Conservation (phyloP, 2,888 invertebrate species). For the Agelastica alni region DNA sequence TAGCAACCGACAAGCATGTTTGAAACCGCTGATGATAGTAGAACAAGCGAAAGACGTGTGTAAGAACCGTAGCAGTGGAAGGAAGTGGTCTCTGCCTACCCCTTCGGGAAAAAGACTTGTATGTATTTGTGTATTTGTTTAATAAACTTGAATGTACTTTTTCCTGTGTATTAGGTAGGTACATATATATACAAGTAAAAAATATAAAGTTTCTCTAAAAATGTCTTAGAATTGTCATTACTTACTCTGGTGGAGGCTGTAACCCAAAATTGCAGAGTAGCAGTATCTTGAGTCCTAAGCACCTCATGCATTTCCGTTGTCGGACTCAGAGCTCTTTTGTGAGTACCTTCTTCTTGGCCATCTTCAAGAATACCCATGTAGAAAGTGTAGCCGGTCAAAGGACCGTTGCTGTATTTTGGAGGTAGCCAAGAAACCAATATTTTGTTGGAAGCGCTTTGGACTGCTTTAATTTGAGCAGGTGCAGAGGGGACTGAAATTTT, state of each 20-base stretch:
- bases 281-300: slow-evolving; percentile 69
- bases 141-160: too few species aligned
- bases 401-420: slow-evolving; percentile 82
- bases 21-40: too few species aligned
- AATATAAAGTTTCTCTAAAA: neutral
- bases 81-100: too few species aligned
- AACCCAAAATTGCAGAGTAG: slow-evolving; percentile 76
- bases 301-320: slow-evolving; percentile 74
- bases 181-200: too few species aligned
- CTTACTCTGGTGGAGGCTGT: slow-evolving; percentile 74
- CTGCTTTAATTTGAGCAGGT: slow-evolving; percentile 89
- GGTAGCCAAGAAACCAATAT: slow-evolving; percentile 90
- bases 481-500: slow-evolving; percentile 76
- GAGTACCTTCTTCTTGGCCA: slow-evolving; percentile 77
- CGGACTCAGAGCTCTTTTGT: slow-evolving; percentile 73
- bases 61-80: too few species aligned
- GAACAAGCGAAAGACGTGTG: too few species aligned
- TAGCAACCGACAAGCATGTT: too few species aligned
- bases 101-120: too few species aligned
- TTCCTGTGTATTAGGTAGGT: too few species aligned
- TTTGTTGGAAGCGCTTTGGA: slow-evolving; percentile 82
- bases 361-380: slow-evolving; percentile 81
- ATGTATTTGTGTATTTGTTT: too few species aligned
- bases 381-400: slow-evolving; percentile 80
- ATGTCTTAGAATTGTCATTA: neutral